Base-by-base conservation (phyloP, 2,797 vertebrate species). In the Acrocephalus scirpaceus region DNA sequence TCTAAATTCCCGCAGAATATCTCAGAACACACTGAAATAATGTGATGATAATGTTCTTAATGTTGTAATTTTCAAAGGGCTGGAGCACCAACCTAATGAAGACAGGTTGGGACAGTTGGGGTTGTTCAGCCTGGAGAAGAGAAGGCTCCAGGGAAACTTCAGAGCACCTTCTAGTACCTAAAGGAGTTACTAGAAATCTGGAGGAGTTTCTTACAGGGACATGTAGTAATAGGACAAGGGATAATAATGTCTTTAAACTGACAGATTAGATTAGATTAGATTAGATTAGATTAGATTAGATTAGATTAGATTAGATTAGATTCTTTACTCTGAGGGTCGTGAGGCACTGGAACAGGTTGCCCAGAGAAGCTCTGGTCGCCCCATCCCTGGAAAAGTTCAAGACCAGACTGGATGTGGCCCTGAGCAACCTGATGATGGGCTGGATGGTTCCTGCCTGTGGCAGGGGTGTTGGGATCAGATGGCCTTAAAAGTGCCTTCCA, bases 71-170 rank as follows among this genome's bases (percentile, higher is more conserved):
- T 45, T 45, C n/a, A 47, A n/a, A 58, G 65, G 29, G 14, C 47
- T 69, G 64, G 27, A 62, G 5, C 27, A 44, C 50, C 23, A 62
- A 5, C 26, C 20, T 0, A 0, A 8, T 29, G 32, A 44, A 50
- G 22, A 32, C 11, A 36, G 48, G 1, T 27, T 75, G 22, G 15
- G 30, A 69, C 34, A 42, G 22, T 10, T 75, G 30, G 30, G 18
- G 32, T 38, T 38, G 38, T 38, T 38, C 38, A 38, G 38, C 38
- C 38, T 12, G 10, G 38, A 38, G 38, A 47, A 74, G 54, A 74
- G 22, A 56, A 75, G 64, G 32, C 26, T 81, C 15, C 36, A 56
- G 40, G 9, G 26, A 69, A 53, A 32, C 13, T 47, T 56, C 12
- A 23, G 13, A 36, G 34, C 11, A 50, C 32, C 27, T 44, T 56